Percentiles rank a stretch among this genome's conserved stretches.
phyloP scores from a whole-genome alignment of 1,140 invertebrate species.

The Hycleus cichorii region DNA sequence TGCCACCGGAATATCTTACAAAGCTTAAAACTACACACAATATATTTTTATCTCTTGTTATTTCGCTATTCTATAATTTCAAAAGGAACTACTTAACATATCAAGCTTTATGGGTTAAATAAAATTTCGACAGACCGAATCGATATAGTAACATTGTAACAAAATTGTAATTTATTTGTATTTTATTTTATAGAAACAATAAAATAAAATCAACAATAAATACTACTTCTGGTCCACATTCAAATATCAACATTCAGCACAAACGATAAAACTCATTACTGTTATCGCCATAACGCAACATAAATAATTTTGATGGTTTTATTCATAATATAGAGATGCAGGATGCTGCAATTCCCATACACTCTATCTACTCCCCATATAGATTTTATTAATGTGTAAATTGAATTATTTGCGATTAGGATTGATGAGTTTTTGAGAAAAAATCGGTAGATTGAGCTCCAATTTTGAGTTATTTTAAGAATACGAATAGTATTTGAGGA shows the following conservation, averaged over 20 bases:
- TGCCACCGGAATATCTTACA: constrained; percentile 28
- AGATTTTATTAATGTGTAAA: constrained; percentile 10
- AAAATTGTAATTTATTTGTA: background rate
- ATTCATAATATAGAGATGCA: constrained; percentile 21
- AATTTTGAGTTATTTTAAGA: too few relatives aligned
- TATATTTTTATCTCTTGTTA: too few relatives aligned
- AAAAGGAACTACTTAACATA: too few relatives aligned
- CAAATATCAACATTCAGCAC: constrained; percentile 23
- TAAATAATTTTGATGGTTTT: constrained; percentile 32
- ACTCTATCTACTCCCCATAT: constrained; percentile 14
- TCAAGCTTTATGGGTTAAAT: too few relatives aligned
- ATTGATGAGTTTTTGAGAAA: background rate
- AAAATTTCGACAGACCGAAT: background rate
- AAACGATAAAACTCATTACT: constrained; percentile 32
- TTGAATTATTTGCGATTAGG: background rate
- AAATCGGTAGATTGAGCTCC: too few relatives aligned
- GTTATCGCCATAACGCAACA: constrained; percentile 31
- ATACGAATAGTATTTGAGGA: too few relatives aligned
- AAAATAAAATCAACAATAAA: constrained; percentile 12
- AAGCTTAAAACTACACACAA: constrained; percentile 18
- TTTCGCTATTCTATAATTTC: too few relatives aligned
- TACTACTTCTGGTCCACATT: constrained; percentile 7
- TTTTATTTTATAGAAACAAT: too few relatives aligned
- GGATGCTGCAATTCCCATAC: constrained; percentile 15
- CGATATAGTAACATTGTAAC: background rate